These are phyloP conservation scores for Tragelaphus buxtoni DNA, from an alignment of 2,113 vertebrate species.

Conservation along the genomic window DNA sequence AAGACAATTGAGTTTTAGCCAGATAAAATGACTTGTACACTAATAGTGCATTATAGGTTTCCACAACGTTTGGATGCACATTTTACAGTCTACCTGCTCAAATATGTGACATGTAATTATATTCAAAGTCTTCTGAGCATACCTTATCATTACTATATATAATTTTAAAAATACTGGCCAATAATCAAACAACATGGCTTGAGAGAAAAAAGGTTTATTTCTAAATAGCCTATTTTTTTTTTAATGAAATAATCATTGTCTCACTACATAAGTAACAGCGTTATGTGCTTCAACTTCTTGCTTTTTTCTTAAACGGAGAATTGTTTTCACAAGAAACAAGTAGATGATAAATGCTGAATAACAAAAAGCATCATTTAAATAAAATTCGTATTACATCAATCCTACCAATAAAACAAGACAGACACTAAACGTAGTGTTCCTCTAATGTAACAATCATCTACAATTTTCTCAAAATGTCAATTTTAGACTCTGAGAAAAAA, in stretches of 20 bases:
- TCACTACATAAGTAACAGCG: not conserved
- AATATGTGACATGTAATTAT: conserved; percentile 55
- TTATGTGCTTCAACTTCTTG: not conserved
- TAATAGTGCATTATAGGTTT: conserved; percentile 80
- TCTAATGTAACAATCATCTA: conserved; percentile 15
- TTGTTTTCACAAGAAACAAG: conserved; percentile 49
- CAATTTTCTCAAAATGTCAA: conserved; percentile 36
- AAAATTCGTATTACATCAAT: conserved; percentile 42
- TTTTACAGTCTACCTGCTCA: conserved; percentile 42
- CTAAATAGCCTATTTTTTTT: not conserved
- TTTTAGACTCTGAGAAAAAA: conserved; percentile 30
- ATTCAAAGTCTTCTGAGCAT: conserved; percentile 58
- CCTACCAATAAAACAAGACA: conserved; percentile 64
- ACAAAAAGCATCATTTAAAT: conserved; percentile 53
- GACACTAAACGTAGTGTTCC: conserved; percentile 34
- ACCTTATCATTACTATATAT: conserved; percentile 52
- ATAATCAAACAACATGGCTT: not conserved
- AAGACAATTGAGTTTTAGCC: conserved; percentile 83
- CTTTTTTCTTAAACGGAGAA: conserved; percentile 20
- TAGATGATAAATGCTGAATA: conserved; percentile 46
- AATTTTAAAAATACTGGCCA: conserved; percentile 64
- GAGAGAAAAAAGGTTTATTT: conserved; percentile 21
- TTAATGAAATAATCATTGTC: conserved; percentile 20
- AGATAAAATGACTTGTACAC: conserved; percentile 82
- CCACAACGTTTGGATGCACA: conserved; percentile 51